Evolutionary conservation across 2,797 vertebrate species (phyloP).

Genomic region (Peromyscus eremicus): DNA sequence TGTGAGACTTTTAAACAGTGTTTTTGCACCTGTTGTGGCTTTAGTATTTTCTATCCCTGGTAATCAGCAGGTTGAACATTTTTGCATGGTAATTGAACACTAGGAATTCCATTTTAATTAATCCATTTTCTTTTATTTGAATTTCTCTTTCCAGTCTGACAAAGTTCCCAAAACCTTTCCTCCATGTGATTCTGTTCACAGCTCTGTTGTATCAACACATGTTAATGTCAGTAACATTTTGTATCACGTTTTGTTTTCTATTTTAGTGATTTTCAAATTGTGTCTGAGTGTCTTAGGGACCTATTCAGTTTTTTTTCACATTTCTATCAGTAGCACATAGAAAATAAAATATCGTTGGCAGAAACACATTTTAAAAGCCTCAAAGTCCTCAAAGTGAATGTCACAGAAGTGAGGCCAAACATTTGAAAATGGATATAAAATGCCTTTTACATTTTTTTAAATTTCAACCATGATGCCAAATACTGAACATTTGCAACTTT

Average conservation of each 20-base stretch:
- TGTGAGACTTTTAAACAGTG: neutral
- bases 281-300: too few relatives aligned
- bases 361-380: neutral
- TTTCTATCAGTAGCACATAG: too few relatives aligned
- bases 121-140: too few relatives aligned
- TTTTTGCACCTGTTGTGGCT: neutral
- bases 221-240: neutral
- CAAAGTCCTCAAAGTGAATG: neutral
- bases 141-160: too few relatives aligned
- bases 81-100: neutral
- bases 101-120: neutral
- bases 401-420: neutral
- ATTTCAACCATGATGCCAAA: conserved; percentile 72
- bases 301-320: neutral
- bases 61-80: neutral
- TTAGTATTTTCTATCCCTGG: neutral
- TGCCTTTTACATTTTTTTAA: neutral
- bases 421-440: neutral
- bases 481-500: neutral
- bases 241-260: neutral
- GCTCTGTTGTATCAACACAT: neutral
- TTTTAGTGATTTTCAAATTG: neutral
- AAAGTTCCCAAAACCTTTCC: neutral
- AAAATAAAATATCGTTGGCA: neutral
- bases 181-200: neutral